Conservation (phyloP, 1,140 invertebrate species). For the Drosophila ironensis region DNA sequence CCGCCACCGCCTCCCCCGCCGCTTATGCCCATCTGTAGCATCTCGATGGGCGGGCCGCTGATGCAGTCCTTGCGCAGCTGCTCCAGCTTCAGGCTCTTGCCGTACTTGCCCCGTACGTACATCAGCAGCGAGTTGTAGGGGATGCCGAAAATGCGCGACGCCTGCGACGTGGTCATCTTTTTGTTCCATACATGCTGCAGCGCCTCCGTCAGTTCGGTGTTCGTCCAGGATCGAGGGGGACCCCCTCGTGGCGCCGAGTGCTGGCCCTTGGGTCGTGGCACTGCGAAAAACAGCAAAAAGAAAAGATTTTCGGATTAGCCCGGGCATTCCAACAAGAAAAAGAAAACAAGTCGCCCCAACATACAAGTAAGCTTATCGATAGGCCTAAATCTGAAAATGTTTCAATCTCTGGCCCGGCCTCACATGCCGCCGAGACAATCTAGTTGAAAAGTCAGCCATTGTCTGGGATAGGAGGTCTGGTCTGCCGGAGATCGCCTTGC, state of each 20-base stretch:
- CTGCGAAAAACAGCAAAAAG: slow-evolving; percentile 78
- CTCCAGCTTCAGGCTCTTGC: slow-evolving; percentile 93
- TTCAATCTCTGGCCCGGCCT: slow-evolving; percentile 71
- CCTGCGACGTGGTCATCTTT: slow-evolving; percentile 96
- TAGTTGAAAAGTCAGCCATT: slow-evolving; percentile 65
- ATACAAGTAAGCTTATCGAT: slow-evolving; percentile 58
- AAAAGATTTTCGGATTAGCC: slow-evolving; percentile 3
- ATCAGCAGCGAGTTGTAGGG: slow-evolving; percentile 95
- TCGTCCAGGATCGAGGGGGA: slow-evolving; percentile 94
- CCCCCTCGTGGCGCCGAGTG: slow-evolving; percentile 94
- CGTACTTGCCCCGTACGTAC: slow-evolving; percentile 96
- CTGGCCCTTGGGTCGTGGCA: slow-evolving; percentile 91
- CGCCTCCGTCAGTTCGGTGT: slow-evolving; percentile 93
- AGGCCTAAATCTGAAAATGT: slow-evolving; percentile 71
- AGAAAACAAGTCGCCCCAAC: too few species aligned
- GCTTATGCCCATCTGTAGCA: slow-evolving; percentile 86
- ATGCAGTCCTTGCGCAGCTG: slow-evolving; percentile 93
- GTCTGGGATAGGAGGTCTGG: slow-evolving; percentile 27
- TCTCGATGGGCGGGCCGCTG: slow-evolving; percentile 87
- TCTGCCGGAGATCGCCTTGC: slow-evolving; percentile 11
- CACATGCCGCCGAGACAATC: slow-evolving; percentile 63
- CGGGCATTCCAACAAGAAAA: too few species aligned
- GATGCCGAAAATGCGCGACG: slow-evolving; percentile 93
- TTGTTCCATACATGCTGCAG: slow-evolving; percentile 96
- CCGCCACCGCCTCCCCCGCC: slow-evolving; percentile 35